Conservation (phyloP, 2,113 vertebrate species). For the Paramisgurnus dabryanus region DNA sequence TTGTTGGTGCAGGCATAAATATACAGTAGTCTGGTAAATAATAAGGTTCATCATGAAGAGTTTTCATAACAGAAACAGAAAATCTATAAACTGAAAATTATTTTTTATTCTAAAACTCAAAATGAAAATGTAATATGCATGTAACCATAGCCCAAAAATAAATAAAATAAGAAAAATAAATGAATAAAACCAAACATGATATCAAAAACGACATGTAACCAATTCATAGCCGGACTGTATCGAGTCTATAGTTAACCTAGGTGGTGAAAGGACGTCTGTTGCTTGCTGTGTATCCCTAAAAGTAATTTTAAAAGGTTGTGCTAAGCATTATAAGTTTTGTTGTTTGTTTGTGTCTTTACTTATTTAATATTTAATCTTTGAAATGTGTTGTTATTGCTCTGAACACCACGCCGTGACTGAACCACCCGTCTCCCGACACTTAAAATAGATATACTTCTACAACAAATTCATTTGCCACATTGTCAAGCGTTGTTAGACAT, state of each 20-base stretch:
- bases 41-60: too few relatives aligned
- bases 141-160: too few relatives aligned
- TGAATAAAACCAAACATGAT: too few relatives aligned
- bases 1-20: too few relatives aligned
- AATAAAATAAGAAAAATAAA: too few relatives aligned
- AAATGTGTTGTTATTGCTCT: conserved; percentile 6
- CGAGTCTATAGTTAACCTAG: background rate
- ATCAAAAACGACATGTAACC: background rate
- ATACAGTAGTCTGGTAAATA: too few relatives aligned
- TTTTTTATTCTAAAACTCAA: background rate
- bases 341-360: conserved; percentile 22
- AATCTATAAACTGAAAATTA: background rate
- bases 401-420: background rate
- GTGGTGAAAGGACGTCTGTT: too few relatives aligned
- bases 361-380: conserved; percentile 23
- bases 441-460: background rate
- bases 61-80: conserved; percentile 20
- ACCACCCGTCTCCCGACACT: background rate
- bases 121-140: background rate
- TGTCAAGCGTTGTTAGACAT: conserved; percentile 24
- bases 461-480: conserved; percentile 23
- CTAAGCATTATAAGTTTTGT: background rate
- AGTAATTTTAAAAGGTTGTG: conserved; percentile 7
- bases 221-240: conserved; percentile 20
- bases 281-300: background rate